Percentiles rank a stretch among this genome's conserved stretches.
These are phyloP conservation scores for Darevskia nairensis DNA, from an alignment of 2,797 vertebrate genomes.

Conservation along the genomic window DNA sequence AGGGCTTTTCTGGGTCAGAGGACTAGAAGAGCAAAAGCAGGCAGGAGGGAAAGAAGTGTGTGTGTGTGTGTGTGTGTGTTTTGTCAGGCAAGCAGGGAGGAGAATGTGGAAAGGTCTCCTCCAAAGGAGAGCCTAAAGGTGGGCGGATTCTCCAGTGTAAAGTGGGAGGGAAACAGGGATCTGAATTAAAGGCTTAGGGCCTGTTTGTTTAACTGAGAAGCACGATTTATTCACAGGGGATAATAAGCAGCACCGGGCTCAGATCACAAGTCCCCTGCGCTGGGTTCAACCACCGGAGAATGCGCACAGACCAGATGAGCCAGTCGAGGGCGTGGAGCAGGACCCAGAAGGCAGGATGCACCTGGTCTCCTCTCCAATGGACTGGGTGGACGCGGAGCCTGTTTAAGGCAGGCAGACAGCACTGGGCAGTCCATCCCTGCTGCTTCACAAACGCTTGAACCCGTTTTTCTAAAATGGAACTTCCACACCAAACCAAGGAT, in stretches of 20 bases:
- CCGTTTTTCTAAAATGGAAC: not conserved
- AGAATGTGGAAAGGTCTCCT: not conserved
- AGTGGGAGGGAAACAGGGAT: not conserved
- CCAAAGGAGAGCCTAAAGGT: not conserved
- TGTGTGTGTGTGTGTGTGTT: not conserved
- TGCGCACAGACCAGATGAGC: too few species aligned
- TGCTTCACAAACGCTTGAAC: not conserved
- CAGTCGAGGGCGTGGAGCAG: not conserved
- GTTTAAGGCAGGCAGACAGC: not conserved
- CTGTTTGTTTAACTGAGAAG: not conserved
- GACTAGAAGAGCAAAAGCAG: not conserved
- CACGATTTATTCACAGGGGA: not conserved
- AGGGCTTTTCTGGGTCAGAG: conserved; percentile 43
- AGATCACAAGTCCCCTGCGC: not conserved
- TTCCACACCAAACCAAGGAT: too few species aligned
- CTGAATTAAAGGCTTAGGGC: not conserved
- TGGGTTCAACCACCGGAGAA: not conserved
- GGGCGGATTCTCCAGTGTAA: not conserved
- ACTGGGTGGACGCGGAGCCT: too few species aligned
- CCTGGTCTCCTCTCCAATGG: not conserved
- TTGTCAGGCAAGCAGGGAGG: not conserved
- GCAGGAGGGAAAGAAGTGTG: not conserved
- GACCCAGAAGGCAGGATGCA: not conserved
- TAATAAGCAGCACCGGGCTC: not conserved
- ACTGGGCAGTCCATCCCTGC: too few species aligned